Base-by-base conservation (phyloP, 2,888 invertebrate genomes). In the Rhimphoctona megacephalus region DNA sequence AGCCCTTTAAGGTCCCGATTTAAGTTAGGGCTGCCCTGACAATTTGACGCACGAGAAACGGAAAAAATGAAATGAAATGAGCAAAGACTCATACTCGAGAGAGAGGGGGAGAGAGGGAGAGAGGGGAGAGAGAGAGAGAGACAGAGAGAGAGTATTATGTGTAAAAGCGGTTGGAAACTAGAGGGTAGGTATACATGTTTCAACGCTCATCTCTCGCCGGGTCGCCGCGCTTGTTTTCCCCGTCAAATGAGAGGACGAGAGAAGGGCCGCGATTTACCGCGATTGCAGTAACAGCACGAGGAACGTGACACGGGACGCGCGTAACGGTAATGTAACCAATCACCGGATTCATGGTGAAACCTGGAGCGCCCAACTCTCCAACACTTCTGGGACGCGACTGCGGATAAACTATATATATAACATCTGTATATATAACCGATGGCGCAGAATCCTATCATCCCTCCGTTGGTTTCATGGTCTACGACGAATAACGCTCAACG, bases 251-350 rank as follows among this genome's bases (percentile, higher is more conserved):
- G 89, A 88, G 90, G 89, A 88, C 88, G 74, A 74, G 57, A 54
- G 57, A 67, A 49, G 72, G 70, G 67, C 54, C 80, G 73, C 72
- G 85, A 87, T 86, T 87, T 90, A 93, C 93, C 93, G 90, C 93
- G 93, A 92, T 92, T 92, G 92, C 93, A 93, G 93, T 92, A 93
- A 93, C 93, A 93, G 93, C 92, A 92, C 89, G 89, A 43, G 66
- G 81, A 70, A 89, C 90, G 89, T 93, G 94, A 93, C 93, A 91
- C 90, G 92, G 91, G 91, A 94, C 94, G 94, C 94, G 93, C 93
- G 91, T 93, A 93, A 93, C 94, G 92, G 94, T 94, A 94, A 94
- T 94, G 94, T 94, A 94, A 94, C 94, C 94, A 94, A 94, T 94
- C 93, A 94, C 90, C 89, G 91, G 88, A 85, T 85, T 83, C 87